Evolutionary conservation across 2,113 vertebrate species (phyloP).

Genomic region (Ophiodon elongatus): DNA sequence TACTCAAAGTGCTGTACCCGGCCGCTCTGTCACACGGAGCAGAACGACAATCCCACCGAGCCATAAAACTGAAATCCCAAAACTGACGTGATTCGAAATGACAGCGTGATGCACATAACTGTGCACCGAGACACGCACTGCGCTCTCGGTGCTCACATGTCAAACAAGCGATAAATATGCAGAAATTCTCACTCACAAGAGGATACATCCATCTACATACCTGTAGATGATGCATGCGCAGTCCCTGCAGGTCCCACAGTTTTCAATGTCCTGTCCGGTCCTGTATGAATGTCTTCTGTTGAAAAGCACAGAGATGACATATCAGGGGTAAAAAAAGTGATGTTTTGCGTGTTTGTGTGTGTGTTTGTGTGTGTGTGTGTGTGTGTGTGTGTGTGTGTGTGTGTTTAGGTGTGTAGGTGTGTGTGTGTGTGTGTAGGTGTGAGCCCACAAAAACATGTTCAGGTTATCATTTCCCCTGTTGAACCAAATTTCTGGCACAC

Average conservation of each 20-base stretch:
- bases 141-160: conserved; percentile 36
- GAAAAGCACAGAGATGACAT: conserved; percentile 76
- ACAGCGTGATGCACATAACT: conserved; percentile 65
- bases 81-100: conserved; percentile 69
- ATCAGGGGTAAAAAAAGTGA: conserved; percentile 71
- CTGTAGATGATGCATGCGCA: conserved; percentile 93
- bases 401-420: too few relatives aligned
- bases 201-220: conserved; percentile 65
- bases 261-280: conserved; percentile 91
- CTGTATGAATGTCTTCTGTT: conserved; percentile 89
- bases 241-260: conserved; percentile 92
- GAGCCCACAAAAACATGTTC: conserved; percentile 46
- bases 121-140: conserved; percentile 55
- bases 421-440: conserved; percentile 24
- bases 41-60: conserved; percentile 51
- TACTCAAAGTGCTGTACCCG: conserved; percentile 42
- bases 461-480: conserved; percentile 35
- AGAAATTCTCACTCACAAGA: conserved; percentile 6
- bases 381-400: not conserved
- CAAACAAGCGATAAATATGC: conserved; percentile 47
- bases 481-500: conserved; percentile 22
- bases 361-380: not conserved
- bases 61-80: conserved; percentile 61
- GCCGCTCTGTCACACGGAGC: conserved; percentile 55
- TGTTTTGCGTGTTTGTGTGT: not conserved